Evolutionary conservation across 2,797 vertebrate species (phyloP).

Genomic region (Synanceia verrucosa): DNA sequence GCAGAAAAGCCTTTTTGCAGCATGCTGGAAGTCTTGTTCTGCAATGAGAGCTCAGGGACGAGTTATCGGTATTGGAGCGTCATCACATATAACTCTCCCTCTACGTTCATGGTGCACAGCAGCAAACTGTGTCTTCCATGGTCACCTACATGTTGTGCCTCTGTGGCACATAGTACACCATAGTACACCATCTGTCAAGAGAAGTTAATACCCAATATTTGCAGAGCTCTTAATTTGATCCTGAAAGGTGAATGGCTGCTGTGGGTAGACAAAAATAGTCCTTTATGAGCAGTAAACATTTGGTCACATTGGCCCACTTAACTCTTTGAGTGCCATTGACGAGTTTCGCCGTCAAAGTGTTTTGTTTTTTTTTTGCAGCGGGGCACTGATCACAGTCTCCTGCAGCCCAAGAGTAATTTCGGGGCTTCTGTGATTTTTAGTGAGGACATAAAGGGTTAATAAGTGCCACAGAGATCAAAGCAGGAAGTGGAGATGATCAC

Average conservation of each 20-base stretch:
- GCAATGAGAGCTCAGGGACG: constrained; percentile 31
- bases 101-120: not conserved
- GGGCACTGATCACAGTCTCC: too few species aligned
- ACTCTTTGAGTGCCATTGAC: too few species aligned
- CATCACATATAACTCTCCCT: constrained; percentile 8
- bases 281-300: not conserved
- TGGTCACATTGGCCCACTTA: not conserved
- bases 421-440: too few species aligned
- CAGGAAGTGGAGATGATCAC: too few species aligned
- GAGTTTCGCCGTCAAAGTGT: too few species aligned
- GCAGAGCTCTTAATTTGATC: not conserved
- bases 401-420: too few species aligned
- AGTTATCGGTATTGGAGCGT: constrained; percentile 54
- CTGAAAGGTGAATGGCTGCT: not conserved
- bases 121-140: not conserved
- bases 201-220: not conserved
- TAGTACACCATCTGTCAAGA: not conserved
- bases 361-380: too few species aligned
- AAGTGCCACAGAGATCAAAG: too few species aligned
- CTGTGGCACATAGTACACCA: not conserved
- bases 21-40: constrained; percentile 26
- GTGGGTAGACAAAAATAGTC: not conserved
- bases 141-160: not conserved
- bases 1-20: constrained; percentile 11
- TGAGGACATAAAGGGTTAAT: too few species aligned